Evolutionary conservation across 1,140 invertebrate genomes (phyloP).

Genomic region (Micrasema longulum): DNA sequence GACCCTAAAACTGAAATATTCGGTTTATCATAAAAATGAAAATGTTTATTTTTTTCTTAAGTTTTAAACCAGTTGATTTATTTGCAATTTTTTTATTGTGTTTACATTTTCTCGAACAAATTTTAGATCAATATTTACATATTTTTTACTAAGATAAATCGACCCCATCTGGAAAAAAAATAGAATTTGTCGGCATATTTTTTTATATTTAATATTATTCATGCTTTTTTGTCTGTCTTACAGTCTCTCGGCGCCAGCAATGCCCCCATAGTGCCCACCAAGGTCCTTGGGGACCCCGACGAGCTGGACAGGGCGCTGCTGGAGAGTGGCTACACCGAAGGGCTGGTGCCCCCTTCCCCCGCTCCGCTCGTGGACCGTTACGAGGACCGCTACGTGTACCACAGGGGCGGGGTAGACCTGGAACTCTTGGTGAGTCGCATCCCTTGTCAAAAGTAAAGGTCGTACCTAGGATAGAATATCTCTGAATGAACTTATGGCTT

Average conservation of each 20-base stretch:
- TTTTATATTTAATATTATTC: too few relatives aligned
- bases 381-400: slow-evolving; percentile 56
- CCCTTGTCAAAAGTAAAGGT: neutral
- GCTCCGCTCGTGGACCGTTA: slow-evolving; percentile 65
- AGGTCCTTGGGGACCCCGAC: slow-evolving; percentile 78
- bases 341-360: slow-evolving; percentile 60
- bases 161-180: too few relatives aligned
- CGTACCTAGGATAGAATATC: neutral
- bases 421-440: slow-evolving; percentile 47
- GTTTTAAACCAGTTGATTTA: too few relatives aligned
- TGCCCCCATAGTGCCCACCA: slow-evolving; percentile 86
- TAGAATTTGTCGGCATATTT: too few relatives aligned
- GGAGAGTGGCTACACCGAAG: slow-evolving; percentile 74
- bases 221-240: slow-evolving; percentile 51
- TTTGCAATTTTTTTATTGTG: too few relatives aligned
- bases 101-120: too few relatives aligned
- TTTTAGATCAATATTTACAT: too few relatives aligned
- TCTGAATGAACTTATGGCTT: neutral
- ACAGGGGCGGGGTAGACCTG: slow-evolving; percentile 45
- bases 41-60: too few relatives aligned
- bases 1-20: too few relatives aligned
- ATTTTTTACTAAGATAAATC: too few relatives aligned
- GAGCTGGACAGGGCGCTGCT: slow-evolving; percentile 78
- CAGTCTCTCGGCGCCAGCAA: slow-evolving; percentile 76
- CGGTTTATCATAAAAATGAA: too few relatives aligned